Evolutionary conservation across 1,140 invertebrate species (phyloP).

Genomic region (Bathynomus jamesi): DNA sequence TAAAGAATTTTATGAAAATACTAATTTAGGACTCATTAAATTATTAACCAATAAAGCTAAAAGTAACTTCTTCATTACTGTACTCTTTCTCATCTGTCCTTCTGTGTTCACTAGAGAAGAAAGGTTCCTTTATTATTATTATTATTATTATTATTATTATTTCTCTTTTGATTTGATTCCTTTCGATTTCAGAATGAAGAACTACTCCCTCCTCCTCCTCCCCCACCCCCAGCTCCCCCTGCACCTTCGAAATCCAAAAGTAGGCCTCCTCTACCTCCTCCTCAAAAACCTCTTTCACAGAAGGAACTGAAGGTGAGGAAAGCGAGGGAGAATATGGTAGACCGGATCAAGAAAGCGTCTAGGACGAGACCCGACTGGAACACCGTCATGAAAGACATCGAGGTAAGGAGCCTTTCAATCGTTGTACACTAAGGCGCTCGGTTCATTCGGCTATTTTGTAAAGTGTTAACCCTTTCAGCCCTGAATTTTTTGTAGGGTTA

Average conservation of each 20-base stretch:
- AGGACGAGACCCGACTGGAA: slow-evolving; percentile 76
- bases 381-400: slow-evolving; percentile 74
- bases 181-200: no score
- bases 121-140: no score
- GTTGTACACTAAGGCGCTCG: not conserved
- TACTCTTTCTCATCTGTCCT: no score
- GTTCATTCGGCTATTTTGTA: not conserved
- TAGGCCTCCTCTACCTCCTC: not conserved
- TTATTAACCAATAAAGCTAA: no score
- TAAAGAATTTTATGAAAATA: no score
- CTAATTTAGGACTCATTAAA: no score
- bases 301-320: slow-evolving; percentile 1
- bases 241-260: slow-evolving; percentile 5
- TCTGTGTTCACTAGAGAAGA: no score
- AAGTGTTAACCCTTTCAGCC: no score
- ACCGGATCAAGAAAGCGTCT: slow-evolving; percentile 59
- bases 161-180: no score
- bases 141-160: no score
- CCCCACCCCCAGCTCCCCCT: slow-evolving; percentile 6
- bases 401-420: slow-evolving; percentile 8
- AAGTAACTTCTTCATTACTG: no score
- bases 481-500: no score
- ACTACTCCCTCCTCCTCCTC: not conserved
- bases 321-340: slow-evolving; percentile 46
- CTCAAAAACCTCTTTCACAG: not conserved